Conservation (phyloP, 2,888 invertebrate species). For the Unio pictorum region DNA sequence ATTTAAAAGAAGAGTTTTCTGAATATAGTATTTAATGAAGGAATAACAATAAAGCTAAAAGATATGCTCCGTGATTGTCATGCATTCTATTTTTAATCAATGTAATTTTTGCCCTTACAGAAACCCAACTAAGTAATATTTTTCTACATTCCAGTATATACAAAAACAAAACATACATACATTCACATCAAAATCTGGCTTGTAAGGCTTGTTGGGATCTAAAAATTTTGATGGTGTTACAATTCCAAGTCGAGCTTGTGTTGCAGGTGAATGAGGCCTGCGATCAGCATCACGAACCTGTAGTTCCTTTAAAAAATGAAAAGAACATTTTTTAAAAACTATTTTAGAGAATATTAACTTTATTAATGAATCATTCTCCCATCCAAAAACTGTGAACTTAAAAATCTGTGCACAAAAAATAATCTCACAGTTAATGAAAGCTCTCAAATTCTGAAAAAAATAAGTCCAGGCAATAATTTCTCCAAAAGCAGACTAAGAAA, state of each 20-base stretch:
- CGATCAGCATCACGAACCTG: slow-evolving; percentile 15
- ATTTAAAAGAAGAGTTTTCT: background rate
- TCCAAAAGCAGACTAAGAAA: too few relatives aligned
- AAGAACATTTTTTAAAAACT: background rate
- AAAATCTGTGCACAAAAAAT: too few relatives aligned
- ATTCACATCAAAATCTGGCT: slow-evolving; percentile 54
- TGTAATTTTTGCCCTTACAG: too few relatives aligned
- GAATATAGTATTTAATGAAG: too few relatives aligned
- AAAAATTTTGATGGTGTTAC: slow-evolving; percentile 61
- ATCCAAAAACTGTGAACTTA: too few relatives aligned
- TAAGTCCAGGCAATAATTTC: too few relatives aligned
- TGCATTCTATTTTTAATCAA: too few relatives aligned
- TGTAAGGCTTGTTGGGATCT: slow-evolving; percentile 41
- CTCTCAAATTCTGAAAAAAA: too few relatives aligned
- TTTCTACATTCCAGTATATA: background rate
- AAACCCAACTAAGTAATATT: background rate
- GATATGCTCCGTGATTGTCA: too few relatives aligned
- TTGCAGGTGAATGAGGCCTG: slow-evolving; percentile 10
- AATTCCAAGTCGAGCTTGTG: slow-evolving; percentile 20
- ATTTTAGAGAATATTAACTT: background rate
- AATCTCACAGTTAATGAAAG: too few relatives aligned
- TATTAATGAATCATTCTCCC: background rate
- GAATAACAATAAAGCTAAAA: too few relatives aligned
- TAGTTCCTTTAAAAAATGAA: slow-evolving; percentile 23
- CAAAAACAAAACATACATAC: slow-evolving; percentile 31